Evolutionary conservation across 1,140 invertebrate species (phyloP), one percentile per base, ranked within the genome.

Genomic region (Manduca sexta): DNA sequence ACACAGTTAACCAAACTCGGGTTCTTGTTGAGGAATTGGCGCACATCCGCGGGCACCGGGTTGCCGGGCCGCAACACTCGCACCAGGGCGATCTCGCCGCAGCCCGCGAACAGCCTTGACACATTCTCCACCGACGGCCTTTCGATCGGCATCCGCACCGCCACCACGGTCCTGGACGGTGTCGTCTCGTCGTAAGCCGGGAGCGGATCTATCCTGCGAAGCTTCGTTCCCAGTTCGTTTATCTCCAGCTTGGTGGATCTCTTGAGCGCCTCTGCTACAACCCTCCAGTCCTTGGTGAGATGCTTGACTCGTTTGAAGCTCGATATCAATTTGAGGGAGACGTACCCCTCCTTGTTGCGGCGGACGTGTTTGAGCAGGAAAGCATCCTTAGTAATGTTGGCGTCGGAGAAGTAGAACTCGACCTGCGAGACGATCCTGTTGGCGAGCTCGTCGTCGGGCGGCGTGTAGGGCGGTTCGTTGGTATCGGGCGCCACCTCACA

Each of bases 371-470:
- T 98, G 29, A 98, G 79, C 3, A 98, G 86, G 80, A 98, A 98
- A 1, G 96, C 95, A 74, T 98, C 96, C 80, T 97, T 98, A 1
- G 95, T 91, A 49, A 98, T 96, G 73, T 97, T 97, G 12, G 93
- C 94, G 76, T 98, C 96, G 47, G 95, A 96, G 76, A 98, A 98
- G 80, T 98, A 98, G 75, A 94, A 97, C 84, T 97, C 95, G 5
- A 97, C 95, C 74, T 96, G 94, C 31, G 92, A 88, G 31, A 94
- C 90, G 49, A 96, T 95, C 56, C 92, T 90, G 16, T 92, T 89
- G 1, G 92, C 90, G 14, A 94, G 74, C 60, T 95, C 93, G 3
- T 94, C 93, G 46, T 89, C 90, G 1, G 92, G 92, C 21, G 88
- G 87, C 2, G 79, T 80, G 71, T 88, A 89, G 2, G 87, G 88